These are phyloP conservation scores for Dipus sagitta DNA, from an alignment of 2,797 vertebrate genomes.

Conservation along the genomic window DNA sequence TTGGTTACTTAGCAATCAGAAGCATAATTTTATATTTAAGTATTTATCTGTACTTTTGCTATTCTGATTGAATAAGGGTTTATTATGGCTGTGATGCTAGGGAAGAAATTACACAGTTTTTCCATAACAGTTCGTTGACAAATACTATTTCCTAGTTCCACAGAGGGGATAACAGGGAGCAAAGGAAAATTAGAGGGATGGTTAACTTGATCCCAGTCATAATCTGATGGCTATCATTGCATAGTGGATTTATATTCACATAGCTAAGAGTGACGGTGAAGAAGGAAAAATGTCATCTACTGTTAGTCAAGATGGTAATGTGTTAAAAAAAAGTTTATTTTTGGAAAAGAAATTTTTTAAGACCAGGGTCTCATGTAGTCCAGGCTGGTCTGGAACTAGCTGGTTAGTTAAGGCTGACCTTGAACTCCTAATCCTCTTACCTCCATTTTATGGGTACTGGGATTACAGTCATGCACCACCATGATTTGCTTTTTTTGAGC, in stretches of 20 bases:
- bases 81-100: constrained; percentile 18
- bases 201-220: constrained; percentile 5
- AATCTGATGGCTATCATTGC: background rate
- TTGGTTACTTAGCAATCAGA: constrained; percentile 73
- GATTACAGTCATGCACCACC: too few relatives aligned
- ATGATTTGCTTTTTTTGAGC: constrained; percentile 32
- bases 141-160: constrained; percentile 1
- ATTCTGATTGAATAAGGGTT: constrained; percentile 65
- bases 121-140: background rate
- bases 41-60: constrained; percentile 66
- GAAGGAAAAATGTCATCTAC: constrained; percentile 8
- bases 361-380: too few relatives aligned
- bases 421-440: too few relatives aligned
- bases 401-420: too few relatives aligned
- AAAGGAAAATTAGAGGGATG: constrained; percentile 49
- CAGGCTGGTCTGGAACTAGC: too few relatives aligned
- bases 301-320: background rate
- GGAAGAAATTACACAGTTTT: constrained; percentile 43
- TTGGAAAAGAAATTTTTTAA: too few relatives aligned
- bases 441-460: too few relatives aligned
- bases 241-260: constrained; percentile 5
- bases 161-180: background rate
- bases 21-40: constrained; percentile 70
- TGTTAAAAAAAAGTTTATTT: background rate
- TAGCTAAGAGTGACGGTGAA: constrained; percentile 16